A percentile compares a stretch with the other conserved stretches of the same genome.
Evolutionary conservation across 2,113 vertebrate genomes (phyloP).

Genomic region (Porphyrio hochstetteri): DNA sequence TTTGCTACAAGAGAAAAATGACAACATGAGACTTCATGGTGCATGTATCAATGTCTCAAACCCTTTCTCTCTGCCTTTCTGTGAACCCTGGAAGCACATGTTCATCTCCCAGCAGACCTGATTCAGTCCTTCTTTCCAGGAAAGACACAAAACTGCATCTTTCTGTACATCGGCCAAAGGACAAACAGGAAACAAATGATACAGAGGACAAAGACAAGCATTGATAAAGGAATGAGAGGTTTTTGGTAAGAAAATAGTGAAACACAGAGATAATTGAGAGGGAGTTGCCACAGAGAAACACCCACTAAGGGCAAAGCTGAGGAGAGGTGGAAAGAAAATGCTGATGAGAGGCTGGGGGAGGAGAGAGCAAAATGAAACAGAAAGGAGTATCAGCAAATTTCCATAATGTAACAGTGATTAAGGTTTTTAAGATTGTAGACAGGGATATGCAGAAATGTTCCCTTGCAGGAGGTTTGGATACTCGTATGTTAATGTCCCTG

Average conservation of each 20-base stretch:
- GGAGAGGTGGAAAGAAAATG: background rate
- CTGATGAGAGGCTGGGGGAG: background rate
- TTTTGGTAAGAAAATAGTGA: background rate
- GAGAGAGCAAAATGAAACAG: background rate
- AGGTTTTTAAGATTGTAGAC: constrained; percentile 14
- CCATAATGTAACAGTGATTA: constrained; percentile 33
- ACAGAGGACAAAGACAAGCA: background rate
- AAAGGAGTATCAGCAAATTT: constrained; percentile 37
- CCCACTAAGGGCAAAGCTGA: background rate
- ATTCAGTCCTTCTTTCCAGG: background rate
- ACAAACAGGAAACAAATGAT: background rate
- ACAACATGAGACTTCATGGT: background rate
- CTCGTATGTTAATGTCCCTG: background rate
- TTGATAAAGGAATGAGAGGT: background rate
- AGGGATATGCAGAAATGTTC: background rate
- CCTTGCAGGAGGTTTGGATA: background rate
- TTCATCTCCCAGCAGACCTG: background rate
- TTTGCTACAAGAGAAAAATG: background rate
- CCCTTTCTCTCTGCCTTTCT: background rate
- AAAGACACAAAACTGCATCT: background rate
- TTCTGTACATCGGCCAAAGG: background rate
- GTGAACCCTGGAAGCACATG: background rate
- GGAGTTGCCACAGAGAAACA: background rate
- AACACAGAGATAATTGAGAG: background rate
- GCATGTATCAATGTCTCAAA: background rate